Evolutionary conservation across 2,797 vertebrate species (phyloP), one percentile per base, ranked within the genome.

Genomic region (Acridotheres tristis): DNA sequence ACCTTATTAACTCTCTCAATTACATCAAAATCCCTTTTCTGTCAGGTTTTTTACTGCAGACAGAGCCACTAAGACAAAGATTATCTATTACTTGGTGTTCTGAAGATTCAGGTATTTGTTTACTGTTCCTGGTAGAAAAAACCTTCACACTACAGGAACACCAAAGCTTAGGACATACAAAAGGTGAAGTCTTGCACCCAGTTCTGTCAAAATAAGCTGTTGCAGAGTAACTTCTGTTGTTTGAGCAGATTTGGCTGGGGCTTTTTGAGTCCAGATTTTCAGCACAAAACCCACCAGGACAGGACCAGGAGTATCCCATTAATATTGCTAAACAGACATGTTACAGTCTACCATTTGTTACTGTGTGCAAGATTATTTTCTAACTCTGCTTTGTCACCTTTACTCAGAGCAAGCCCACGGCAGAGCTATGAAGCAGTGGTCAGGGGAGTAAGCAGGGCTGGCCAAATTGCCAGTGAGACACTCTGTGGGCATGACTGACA

Each of bases 361-460:
- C 1, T 1, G 30, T 2, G 13, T 11, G 21, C 0, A 0, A 53
- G 11, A 11, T 0, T 16, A 18, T 32, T 83, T 74, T 48, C 55
- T 51, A 68, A 19, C 54, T 27, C 58, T 32, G 22, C 67, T 92
- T 22, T n/a, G 68, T 34, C 81, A 72, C 38, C 54, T 65, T 88
- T 53, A 58, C 47, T 75, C 50, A 43, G 29, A 57, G 25, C 7
- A 66, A 75, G 10, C 11, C 34, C 15, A 10, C 3, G 0, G 1
- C 27, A 0, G 0, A 51, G 51, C 29, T 66, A 1, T 7, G 13
- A 74, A 26, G 63, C 9, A 3, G 40, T 16, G 2, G 0, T 29
- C 58, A 50, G 40, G 48, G 20, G 36, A 61, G 13, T 1, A 26
- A 36, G 43, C 42, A 59, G 11, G 16, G 20, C 0, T 25, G 6